These are phyloP conservation scores for Dysdera silvatica DNA, from an alignment of 1,140 invertebrate genomes.

Conservation along the genomic window DNA sequence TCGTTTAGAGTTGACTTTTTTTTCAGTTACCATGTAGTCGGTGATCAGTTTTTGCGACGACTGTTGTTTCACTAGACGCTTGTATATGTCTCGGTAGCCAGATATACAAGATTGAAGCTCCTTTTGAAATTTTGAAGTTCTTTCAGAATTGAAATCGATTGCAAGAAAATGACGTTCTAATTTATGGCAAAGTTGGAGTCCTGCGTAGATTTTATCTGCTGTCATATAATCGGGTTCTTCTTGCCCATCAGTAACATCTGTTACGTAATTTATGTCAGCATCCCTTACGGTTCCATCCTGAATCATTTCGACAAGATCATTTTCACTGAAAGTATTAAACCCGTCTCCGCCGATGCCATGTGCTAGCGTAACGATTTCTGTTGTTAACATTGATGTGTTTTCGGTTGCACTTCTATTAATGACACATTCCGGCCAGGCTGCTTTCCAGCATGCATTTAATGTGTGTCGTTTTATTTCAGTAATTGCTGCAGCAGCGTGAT, in stretches of 20 bases:
- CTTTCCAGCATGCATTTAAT: conserved; percentile 9
- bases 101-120: conserved; percentile 8
- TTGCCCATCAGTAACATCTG: neutral
- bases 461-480: neutral
- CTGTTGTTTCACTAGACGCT: neutral
- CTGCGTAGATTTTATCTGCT: conserved; percentile 4
- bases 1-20: conserved; percentile 3
- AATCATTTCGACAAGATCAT: conserved; percentile 11
- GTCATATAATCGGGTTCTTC: conserved; percentile 1
- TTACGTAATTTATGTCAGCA: conserved; percentile 5
- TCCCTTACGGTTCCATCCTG: neutral
- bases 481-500: neutral
- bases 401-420: conserved; percentile 2
- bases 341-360: conserved; percentile 1
- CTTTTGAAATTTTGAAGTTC: conserved; percentile 9
- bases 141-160: conserved; percentile 13
- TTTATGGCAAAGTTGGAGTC: neutral
- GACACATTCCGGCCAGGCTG: neutral
- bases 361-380: conserved; percentile 8
- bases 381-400: neutral
- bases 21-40: neutral
- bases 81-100: neutral
- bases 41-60: conserved; percentile 7
- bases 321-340: neutral
- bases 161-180: conserved; percentile 5